A percentile compares a stretch with the other conserved stretches of the same genome.
Evolutionary conservation across 2,888 invertebrate genomes (phyloP).

Genomic region (Steinernema scapterisci): DNA sequence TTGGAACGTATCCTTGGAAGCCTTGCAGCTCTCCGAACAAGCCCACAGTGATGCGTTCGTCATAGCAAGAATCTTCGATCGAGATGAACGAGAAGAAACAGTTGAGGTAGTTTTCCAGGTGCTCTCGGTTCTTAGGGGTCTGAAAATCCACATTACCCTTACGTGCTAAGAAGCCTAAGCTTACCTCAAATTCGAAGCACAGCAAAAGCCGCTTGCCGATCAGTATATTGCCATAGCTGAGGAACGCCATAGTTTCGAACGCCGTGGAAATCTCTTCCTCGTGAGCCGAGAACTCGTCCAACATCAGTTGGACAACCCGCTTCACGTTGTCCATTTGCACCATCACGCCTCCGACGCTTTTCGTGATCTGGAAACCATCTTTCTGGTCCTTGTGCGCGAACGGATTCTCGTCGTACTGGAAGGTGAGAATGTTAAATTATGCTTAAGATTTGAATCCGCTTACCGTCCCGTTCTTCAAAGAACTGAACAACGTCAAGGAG

Average conservation of each 20-base stretch:
- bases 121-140: neutral
- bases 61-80: neutral
- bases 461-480: neutral
- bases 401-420: neutral
- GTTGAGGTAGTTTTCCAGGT: neutral
- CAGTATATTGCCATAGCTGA: slow-evolving; percentile 12
- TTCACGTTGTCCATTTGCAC: neutral
- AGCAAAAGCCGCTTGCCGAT: neutral
- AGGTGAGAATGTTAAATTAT: neutral
- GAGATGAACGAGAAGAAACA: slow-evolving; percentile 3
- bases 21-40: neutral
- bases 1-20: neutral
- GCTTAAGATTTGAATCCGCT: neutral
- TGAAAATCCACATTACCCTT: too few species aligned
- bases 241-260: neutral
- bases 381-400: neutral
- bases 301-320: neutral
- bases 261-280: neutral
- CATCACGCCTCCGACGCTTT: neutral
- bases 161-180: too few species aligned
- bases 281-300: neutral
- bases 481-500: neutral
- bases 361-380: neutral
- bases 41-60: neutral
- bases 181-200: neutral